Evolutionary conservation across 2,888 invertebrate genomes (phyloP).

Genomic region (Rosalia funebris): DNA sequence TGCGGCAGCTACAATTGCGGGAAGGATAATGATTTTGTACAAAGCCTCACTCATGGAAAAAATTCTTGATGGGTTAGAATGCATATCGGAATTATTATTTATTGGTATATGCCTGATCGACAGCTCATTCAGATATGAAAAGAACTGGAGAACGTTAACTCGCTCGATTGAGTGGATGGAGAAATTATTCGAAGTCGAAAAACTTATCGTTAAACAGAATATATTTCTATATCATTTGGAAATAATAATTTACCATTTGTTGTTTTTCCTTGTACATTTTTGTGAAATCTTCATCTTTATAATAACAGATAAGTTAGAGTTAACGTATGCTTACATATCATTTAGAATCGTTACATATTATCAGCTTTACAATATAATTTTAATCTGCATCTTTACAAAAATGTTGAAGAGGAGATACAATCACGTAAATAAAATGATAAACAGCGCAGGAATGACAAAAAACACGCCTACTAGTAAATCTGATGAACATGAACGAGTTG

Average conservation of each 20-base stretch:
- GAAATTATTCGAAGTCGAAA: constrained; percentile 2
- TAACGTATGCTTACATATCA: not conserved
- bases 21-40: not conserved
- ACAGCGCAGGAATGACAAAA: not conserved
- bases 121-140: not conserved
- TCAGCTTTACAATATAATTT: constrained; percentile 22
- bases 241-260: constrained; percentile 1
- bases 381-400: constrained; percentile 9
- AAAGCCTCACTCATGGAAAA: not conserved
- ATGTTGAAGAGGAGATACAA: constrained; percentile 18
- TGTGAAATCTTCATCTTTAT: constrained; percentile 9
- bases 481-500: not conserved
- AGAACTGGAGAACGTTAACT: constrained; percentile 2
- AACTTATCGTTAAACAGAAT: not conserved
- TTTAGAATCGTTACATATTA: constrained; percentile 26
- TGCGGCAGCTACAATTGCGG: not conserved
- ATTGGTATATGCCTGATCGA: not conserved
- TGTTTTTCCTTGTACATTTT: not conserved
- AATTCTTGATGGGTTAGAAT: constrained; percentile 1
- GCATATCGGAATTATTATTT: not conserved
- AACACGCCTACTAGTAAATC: not conserved
- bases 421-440: constrained; percentile 15
- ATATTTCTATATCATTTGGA: not conserved
- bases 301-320: not conserved
- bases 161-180: not conserved